phyloP scores from a whole-genome alignment of 2,888 invertebrate species.

The Ormyrus rosae region DNA sequence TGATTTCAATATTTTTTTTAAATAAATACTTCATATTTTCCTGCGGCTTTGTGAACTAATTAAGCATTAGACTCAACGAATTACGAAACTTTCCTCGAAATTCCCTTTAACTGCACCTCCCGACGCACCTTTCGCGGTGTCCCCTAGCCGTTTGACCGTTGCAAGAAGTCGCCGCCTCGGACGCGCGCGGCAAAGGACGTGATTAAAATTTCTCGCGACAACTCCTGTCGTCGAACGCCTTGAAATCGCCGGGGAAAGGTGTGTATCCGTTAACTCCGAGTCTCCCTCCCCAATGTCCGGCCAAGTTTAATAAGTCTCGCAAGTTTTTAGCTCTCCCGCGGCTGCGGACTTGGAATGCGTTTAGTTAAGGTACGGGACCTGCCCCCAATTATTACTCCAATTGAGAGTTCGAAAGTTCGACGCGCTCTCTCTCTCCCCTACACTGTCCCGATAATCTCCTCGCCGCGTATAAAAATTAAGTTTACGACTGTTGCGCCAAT shows the following conservation, averaged over 20 bases:
- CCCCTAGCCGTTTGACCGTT: neutral
- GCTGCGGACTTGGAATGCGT: no score
- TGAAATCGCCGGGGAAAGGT: neutral
- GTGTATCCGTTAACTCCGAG: no score
- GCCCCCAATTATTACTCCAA: no score
- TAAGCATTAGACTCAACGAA: no score
- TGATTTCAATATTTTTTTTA: neutral
- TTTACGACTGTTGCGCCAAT: constrained; percentile 41
- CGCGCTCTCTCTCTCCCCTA: neutral
- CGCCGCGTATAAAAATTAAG: constrained; percentile 37
- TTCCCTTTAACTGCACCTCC: constrained; percentile 26
- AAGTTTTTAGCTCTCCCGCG: no score
- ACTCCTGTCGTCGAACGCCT: neutral
- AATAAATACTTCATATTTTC: no score
- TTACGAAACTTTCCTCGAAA: neutral
- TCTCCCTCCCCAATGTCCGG: no score
- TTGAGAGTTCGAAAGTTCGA: no score
- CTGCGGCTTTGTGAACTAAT: no score
- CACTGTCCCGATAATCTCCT: constrained; percentile 8
- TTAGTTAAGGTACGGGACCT: no score
- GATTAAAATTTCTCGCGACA: constrained; percentile 17
- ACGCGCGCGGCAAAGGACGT: constrained; percentile 19
- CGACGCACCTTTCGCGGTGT: neutral
- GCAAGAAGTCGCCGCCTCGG: neutral
- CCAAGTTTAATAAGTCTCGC: no score